Evolutionary conservation across 2,797 vertebrate genomes (phyloP), one percentile per base, ranked within the genome.

Genomic region (Decapterus maruadsi): DNA sequence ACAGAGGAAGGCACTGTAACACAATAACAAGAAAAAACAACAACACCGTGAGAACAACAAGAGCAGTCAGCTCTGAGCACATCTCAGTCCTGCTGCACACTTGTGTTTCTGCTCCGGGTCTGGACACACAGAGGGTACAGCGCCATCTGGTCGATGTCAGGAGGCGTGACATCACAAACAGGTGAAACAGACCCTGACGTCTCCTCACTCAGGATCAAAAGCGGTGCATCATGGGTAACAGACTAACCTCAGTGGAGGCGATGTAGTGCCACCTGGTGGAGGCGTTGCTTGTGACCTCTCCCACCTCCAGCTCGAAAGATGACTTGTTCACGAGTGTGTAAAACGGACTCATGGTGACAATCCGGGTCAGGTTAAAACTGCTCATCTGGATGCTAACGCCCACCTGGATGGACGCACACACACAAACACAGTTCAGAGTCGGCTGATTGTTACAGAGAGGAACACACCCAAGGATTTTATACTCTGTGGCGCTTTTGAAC

Each of bases 321-420:
- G 97, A 97, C 80, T 96, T 98, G 89, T 99, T 99, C 50, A 96
- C 95, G 87, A 99, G 93, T 0, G 96, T 99, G 89, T 96, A 99
- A 93, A 99, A 99, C 0, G 98, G 98, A 82, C 96, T 99, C 90
- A 99, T 93, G 59, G 96, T 98, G 77, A 99, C 95, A 29, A 99
- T 95, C 72, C 97, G 90, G 3, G 96, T 97, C 84, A 99, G 94
- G 82, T 98, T 98, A 80, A 97, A 99, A 78, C 96, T 98, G 92
- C 98, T 99, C 96, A 99, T 97, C 89, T 95, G 96, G 92, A 99
- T 99, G 63, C 96, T 97, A 4, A 99, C 96, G 3, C 98, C 98
- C 74, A 99, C 95, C 98, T 99, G 76, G 11, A 17, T 4, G 14
- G 12, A 43, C 12, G 14, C 42, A 43, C 12, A 42, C 12, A 43